Evolutionary conservation across 2,888 invertebrate genomes (phyloP), one percentile per base, ranked within the genome.

Genomic region (Lagria hirta): DNA sequence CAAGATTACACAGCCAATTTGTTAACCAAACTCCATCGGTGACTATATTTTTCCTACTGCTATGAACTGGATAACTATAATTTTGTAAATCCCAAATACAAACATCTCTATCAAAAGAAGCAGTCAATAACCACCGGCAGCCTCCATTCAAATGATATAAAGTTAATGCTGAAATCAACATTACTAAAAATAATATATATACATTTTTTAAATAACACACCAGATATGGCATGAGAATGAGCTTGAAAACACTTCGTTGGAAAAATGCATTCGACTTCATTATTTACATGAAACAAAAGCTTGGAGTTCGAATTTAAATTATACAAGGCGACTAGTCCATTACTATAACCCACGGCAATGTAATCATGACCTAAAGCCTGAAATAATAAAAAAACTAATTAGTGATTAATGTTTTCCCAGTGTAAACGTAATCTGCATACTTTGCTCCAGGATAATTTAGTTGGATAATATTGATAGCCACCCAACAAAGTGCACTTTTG

Each of bases 31-130:
- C 55, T 4, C 75, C 75, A 56, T 76, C 73, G 0, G 71, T 68
- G n/a, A 75, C 62, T 6, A 73, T 59, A 24, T 73, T 72, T 43
- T 69, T 72, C 49, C 70, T 73, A 2, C 54, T 24, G n/a, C 48
- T 49, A 17, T 56, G 63, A 14, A 75, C 61, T 1, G 76, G 74
- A 17, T 56, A 58, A 13, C 55, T 63, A 21, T 66, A 61, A 49
- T 75, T 69, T 32, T 74, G 67, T 35, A 85, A 77, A 65, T 88
- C 83, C 86, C 86, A 88, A 40, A 84, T 76, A 68, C 82, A 83
- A 13, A 80, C 75, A 38, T 75, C 73, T 26, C 83, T 81, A 64
- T 88, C 87, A 21, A 78, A 70, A 4, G 83, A 81, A 1, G 80
- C 81, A 0, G 84, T 81, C 22, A 82, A 76, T 30, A 86, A 66